These are phyloP conservation scores for Penaeus vannamei DNA, from an alignment of 1,140 invertebrate species.

Conservation along the genomic window DNA sequence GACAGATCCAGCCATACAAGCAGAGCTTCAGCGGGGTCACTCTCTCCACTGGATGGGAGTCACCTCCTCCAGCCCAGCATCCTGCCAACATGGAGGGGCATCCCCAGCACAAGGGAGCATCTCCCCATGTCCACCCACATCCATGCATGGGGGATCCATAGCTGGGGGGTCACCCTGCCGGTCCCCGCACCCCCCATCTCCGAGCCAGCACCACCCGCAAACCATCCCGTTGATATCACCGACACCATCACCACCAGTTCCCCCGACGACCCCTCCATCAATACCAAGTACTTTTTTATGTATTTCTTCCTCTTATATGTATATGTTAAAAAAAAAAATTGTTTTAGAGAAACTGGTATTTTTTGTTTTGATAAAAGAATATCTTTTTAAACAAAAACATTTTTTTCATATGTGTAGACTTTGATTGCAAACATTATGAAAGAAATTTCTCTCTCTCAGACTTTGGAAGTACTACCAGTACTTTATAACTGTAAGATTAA, in stretches of 20 bases:
- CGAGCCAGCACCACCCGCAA: conserved; percentile 39
- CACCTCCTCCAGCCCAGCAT: conserved; percentile 42
- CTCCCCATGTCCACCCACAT: conserved; percentile 44
- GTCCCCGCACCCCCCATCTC: conserved; percentile 50
- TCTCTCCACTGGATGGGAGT: conserved; percentile 59
- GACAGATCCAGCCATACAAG: conserved; percentile 57
- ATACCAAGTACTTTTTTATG: conserved; percentile 49
- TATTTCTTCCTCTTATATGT: not conserved
- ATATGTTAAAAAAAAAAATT: no score
- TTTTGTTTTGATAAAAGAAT: no score
- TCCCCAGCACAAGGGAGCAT: conserved; percentile 52
- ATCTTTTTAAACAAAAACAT: no score
- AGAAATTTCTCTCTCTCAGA: no score
- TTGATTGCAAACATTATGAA: no score
- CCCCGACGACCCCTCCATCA: conserved; percentile 53
- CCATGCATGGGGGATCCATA: conserved; percentile 52
- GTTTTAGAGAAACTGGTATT: no score
- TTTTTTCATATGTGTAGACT: no score
- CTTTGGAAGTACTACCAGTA: no score
- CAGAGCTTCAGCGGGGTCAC: conserved; percentile 58
- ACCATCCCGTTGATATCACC: conserved; percentile 50
- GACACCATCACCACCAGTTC: conserved; percentile 50
- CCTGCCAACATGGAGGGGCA: conserved; percentile 38
- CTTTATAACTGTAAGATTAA: no score
- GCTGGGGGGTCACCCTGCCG: conserved; percentile 50